These are phyloP conservation scores for human (Homo sapiens) DNA, from an alignment of 2,113 vertebrate species.

Conservation along the genomic window DNA sequence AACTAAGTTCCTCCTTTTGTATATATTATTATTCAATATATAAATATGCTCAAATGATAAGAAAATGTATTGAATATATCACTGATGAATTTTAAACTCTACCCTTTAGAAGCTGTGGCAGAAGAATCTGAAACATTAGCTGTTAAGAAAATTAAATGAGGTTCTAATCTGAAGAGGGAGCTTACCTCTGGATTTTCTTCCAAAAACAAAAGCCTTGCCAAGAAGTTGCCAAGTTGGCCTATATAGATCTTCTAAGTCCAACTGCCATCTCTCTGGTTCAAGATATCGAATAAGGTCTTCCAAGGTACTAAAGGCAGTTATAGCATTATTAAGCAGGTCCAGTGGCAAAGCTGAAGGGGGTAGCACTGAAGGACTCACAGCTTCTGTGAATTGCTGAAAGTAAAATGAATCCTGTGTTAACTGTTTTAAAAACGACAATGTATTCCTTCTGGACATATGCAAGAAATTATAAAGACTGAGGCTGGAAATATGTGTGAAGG, in stretches of 20 bases:
- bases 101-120: background rate
- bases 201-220: constrained; percentile 95
- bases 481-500: background rate
- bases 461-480: background rate
- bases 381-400: constrained; percentile 87
- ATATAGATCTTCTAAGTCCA: constrained; percentile 96
- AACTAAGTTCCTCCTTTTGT: background rate
- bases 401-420: constrained; percentile 70
- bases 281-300: constrained; percentile 98
- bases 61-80: background rate
- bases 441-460: background rate
- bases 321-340: constrained; percentile 90
- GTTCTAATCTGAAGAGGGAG: background rate
- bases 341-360: constrained; percentile 87
- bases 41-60: background rate
- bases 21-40: background rate
- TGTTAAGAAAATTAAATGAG: background rate
- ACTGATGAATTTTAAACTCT: background rate
- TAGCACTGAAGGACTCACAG: constrained; percentile 82
- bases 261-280: constrained; percentile 96
- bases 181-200: constrained; percentile 95
- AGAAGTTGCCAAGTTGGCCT: constrained; percentile 94
- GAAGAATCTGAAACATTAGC: background rate
- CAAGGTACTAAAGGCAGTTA: constrained; percentile 91
- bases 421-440: background rate